A percentile compares a stretch with the other conserved stretches of the same genome.
phyloP scores from a whole-genome alignment of 2,113 vertebrate species.

The Callocephalon fimbriatum region DNA sequence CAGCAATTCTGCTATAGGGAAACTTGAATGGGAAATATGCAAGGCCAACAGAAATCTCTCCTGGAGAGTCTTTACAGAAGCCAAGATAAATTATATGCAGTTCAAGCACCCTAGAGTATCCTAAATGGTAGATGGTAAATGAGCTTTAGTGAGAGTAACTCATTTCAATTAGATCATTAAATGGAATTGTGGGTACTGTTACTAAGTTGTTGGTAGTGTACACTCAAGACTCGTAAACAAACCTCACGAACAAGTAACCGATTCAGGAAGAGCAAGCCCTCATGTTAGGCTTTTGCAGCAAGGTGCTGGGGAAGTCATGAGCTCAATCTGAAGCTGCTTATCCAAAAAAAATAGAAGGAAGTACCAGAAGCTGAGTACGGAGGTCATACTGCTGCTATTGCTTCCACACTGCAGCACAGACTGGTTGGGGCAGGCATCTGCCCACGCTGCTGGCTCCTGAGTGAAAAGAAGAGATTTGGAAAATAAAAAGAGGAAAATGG shows the following conservation, averaged over 20 bases:
- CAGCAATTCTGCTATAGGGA: background rate
- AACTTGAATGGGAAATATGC: background rate
- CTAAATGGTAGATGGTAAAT: background rate
- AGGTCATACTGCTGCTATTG: background rate
- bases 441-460: background rate
- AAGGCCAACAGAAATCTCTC: background rate
- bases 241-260: background rate
- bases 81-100: background rate
- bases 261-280: background rate
- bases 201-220: background rate
- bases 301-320: background rate
- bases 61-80: background rate
- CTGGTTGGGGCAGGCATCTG: background rate
- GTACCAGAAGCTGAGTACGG: background rate
- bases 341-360: background rate
- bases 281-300: background rate
- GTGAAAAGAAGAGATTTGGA: background rate
- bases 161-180: background rate
- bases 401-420: rapidly evolving
- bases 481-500: background rate
- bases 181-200: background rate
- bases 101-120: background rate
- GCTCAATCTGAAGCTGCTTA: background rate
- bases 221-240: background rate
- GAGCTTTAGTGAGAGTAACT: background rate